These are phyloP conservation scores for Fringilla coelebs DNA, from an alignment of 2,797 vertebrate genomes.

Conservation along the genomic window DNA sequence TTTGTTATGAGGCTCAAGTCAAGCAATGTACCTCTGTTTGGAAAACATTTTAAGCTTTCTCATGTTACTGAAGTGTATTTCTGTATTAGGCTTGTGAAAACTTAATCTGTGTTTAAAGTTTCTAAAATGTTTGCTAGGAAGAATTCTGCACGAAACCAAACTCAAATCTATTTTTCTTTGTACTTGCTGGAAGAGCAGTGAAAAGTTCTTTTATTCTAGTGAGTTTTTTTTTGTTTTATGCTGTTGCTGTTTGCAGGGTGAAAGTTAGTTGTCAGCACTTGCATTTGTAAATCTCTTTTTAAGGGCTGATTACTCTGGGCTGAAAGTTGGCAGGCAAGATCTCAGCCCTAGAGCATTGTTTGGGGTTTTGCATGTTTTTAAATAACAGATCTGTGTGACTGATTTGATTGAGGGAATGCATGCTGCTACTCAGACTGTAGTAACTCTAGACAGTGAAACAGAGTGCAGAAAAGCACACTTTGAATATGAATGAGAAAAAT, in stretches of 20 bases:
- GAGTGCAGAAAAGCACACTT: not conserved
- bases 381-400: slow-evolving; percentile 52
- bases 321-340: slow-evolving; percentile 62
- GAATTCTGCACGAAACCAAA: not conserved
- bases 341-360: slow-evolving; percentile 45
- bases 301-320: slow-evolving; percentile 58
- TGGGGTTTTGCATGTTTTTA: slow-evolving; percentile 50
- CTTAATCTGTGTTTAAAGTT: slow-evolving; percentile 35
- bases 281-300: slow-evolving; percentile 65
- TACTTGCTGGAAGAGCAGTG: slow-evolving; percentile 43
- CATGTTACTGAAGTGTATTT: slow-evolving; percentile 1
- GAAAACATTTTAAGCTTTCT: slow-evolving; percentile 27
- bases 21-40: not conserved
- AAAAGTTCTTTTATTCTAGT: slow-evolving; percentile 55
- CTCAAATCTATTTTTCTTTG: slow-evolving; percentile 46
- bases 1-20: not conserved
- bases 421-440: not conserved
- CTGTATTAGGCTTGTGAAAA: slow-evolving; percentile 3
- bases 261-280: slow-evolving; percentile 66
- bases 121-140: slow-evolving; percentile 8
- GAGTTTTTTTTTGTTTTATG: slow-evolving; percentile 55
- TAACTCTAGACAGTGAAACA: not conserved
- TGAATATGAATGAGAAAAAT: not conserved
- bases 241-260: slow-evolving; percentile 28
- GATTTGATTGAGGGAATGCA: not conserved